Evolutionary conservation across 1,140 invertebrate species (phyloP), one percentile per base, ranked within the genome.

Genomic region (Euschistus heros): DNA sequence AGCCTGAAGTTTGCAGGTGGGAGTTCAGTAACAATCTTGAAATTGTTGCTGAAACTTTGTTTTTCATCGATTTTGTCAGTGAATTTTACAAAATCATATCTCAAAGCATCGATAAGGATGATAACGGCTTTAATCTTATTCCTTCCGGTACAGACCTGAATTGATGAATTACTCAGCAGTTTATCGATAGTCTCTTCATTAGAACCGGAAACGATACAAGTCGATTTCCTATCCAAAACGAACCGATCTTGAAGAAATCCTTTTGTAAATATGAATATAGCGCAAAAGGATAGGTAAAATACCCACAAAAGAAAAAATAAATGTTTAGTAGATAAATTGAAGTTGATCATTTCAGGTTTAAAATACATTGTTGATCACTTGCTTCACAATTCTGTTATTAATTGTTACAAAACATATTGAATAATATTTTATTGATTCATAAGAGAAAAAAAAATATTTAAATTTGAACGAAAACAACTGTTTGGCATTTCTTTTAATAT

Each of bases 101-200:
- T 84, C 7, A 99, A 75, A 0, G 94, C 95, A 79, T 99, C 96
- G 27, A 98, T 85, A 0, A 99, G 75, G 7, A 99, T 73, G 24
- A 98, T 76, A 62, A 98, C 82, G 3, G 90, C 81, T 76, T 84
- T 83, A 3, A 81, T 77, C 66, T 80, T 79, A 55, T 76, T 66
- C 52, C 60, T 63, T 22, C 64, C 4, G 26, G 44, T 69, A 52
- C 69, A 71, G 13, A 67, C 54, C 57, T 71, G 70, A 47, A 54
- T 61, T 27, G 59, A 63, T 2, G 50, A 37, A 61, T 52, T 54
- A 24, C 66, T 69, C 15, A 55, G 64, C 22, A 66, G 17, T 27
- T 62, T 62, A 65, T 59, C 55, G 18, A 66, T n/a, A 46, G 18
- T 55, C 44, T 17, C 57, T 59, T 60, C 61, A 47, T 65, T 65